These are phyloP conservation scores for Ciona savignyi DNA, from an alignment of 23 tunicate genomes.

Conservation along the genomic window DNA sequence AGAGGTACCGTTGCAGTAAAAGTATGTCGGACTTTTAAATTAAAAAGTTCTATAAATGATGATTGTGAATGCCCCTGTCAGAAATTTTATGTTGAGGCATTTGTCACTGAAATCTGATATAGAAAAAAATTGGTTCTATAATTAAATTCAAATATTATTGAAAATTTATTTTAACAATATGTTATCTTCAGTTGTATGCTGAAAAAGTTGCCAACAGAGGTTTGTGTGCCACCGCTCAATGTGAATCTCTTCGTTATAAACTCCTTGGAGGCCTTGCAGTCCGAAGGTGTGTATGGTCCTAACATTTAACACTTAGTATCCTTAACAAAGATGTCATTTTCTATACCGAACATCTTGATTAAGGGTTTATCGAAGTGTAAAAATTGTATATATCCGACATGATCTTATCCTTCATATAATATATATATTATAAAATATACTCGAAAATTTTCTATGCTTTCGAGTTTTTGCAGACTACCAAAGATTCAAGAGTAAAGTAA, in stretches of 20 bases:
- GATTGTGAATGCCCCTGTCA: conserved; percentile 44
- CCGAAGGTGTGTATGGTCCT: conserved; percentile 45
- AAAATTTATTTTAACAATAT: neutral
- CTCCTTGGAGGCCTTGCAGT: conserved; percentile 95
- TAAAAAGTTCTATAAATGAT: too few species aligned
- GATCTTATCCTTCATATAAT: too few species aligned
- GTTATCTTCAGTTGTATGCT: conserved; percentile 60
- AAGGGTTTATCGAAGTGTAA: neutral
- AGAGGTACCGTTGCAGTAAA: too few species aligned
- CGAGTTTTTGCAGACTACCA: too few species aligned
- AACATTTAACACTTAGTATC: neutral
- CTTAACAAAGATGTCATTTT: neutral
- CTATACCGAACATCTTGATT: too few species aligned
- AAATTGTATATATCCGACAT: too few species aligned
- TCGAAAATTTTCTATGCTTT: too few species aligned
- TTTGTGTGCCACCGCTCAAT: conserved; percentile 96
- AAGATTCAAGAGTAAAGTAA: too few species aligned
- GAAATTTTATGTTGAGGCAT: conserved; percentile 5
- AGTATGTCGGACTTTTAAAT: too few species aligned
- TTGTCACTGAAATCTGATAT: conserved; percentile 17
- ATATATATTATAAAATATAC: too few species aligned
- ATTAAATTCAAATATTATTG: neutral
- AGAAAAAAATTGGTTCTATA: neutral
- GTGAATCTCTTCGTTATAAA: conserved; percentile 92
- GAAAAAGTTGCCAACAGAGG: conserved; percentile 99